phyloP scores from a whole-genome alignment of 2,113 vertebrate species.

The Formicarius rufipectus region DNA sequence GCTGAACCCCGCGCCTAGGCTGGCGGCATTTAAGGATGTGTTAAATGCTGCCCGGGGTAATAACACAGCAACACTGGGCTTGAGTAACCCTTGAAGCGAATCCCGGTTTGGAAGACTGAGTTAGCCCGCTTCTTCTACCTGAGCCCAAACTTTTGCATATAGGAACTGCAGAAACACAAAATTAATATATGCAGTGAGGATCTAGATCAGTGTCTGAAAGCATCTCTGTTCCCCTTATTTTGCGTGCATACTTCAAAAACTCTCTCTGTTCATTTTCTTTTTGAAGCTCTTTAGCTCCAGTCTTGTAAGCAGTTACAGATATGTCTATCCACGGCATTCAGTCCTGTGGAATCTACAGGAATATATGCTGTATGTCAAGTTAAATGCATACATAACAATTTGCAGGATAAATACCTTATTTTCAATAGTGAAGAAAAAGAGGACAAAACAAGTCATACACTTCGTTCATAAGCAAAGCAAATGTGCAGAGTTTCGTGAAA shows the following conservation, averaged over 20 bases:
- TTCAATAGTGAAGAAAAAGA: neutral
- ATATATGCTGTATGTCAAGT: neutral
- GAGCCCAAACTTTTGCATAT: neutral
- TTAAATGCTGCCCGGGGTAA: neutral
- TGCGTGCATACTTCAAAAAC: conserved; percentile 4
- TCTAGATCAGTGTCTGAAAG: neutral
- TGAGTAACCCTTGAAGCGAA: neutral
- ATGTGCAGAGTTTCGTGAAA: neutral
- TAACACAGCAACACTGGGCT: neutral
- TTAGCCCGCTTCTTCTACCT: neutral
- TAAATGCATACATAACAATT: neutral
- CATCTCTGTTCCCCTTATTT: neutral
- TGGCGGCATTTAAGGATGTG: neutral
- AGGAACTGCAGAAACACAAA: neutral
- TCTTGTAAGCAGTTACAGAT: conserved; percentile 7
- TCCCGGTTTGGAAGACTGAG: neutral
- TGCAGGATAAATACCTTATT: neutral
- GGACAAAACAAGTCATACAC: neutral
- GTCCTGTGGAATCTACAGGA: neutral
- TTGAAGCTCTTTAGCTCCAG: neutral
- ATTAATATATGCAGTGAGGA: neutral
- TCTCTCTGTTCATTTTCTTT: neutral
- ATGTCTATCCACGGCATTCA: neutral
- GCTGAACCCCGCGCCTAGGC: neutral
- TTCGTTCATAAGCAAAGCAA: neutral